Evolutionary conservation across 2,888 invertebrate genomes (phyloP).

Genomic region (Branchipolynoe longqiensis): DNA sequence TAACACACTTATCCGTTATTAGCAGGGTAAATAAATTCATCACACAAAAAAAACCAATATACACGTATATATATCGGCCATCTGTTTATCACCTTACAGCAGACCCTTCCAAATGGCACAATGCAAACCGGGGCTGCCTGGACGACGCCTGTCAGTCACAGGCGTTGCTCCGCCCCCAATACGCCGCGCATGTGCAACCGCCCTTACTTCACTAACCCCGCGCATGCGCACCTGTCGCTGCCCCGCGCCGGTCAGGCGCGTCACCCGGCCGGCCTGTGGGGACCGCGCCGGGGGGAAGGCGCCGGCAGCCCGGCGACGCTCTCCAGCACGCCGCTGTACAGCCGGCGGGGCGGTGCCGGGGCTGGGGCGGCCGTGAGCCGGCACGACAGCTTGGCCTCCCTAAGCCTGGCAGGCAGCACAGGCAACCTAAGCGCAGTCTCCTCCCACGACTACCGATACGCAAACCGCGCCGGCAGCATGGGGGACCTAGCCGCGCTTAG

Average conservation of each 20-base stretch:
- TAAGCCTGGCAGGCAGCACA: slow-evolving; percentile 33
- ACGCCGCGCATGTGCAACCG: slow-evolving; percentile 25
- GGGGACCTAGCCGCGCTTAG: slow-evolving; percentile 40
- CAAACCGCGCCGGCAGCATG: slow-evolving; percentile 23
- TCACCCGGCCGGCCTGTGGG: background rate
- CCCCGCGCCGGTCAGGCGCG: background rate
- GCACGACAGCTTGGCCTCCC: slow-evolving; percentile 6
- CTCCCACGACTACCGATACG: background rate
- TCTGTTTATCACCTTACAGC: slow-evolving; percentile 40
- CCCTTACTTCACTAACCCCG: slow-evolving; percentile 45
- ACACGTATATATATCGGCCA: no score
- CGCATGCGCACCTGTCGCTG: slow-evolving; percentile 42
- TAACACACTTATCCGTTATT: no score
- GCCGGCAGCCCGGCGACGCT: background rate
- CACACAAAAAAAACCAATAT: no score
- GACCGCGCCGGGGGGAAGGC: background rate
- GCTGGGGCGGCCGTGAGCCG: background rate
- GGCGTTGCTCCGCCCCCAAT: slow-evolving; percentile 24
- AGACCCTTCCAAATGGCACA: slow-evolving; percentile 10
- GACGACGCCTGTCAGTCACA: background rate
- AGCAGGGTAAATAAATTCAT: no score
- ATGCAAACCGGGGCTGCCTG: background rate
- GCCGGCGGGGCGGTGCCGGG: slow-evolving; percentile 22
- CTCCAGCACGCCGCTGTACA: slow-evolving; percentile 35
- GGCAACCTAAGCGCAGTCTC: background rate